Evolutionary conservation across 2,113 vertebrate genomes (phyloP).

Genomic region (Fulmarus glacialis): DNA sequence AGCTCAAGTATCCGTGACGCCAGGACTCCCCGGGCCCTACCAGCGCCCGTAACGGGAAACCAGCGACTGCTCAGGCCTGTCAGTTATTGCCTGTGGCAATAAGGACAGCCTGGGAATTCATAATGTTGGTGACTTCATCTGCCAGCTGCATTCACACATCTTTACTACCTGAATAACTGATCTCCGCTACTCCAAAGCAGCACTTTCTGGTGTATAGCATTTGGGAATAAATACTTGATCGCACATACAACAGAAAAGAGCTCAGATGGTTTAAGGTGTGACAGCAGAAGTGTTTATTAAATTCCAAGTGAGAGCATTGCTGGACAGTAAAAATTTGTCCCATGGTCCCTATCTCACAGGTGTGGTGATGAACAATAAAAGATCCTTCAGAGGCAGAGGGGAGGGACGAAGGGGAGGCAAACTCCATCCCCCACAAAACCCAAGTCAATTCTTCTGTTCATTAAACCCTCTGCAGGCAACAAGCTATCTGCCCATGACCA

Average conservation of each 20-base stretch:
- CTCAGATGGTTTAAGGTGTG: conserved; percentile 71
- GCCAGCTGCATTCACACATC: conserved; percentile 81
- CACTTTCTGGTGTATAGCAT: conserved; percentile 58
- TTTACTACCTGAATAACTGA: conserved; percentile 78
- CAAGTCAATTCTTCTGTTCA: neutral
- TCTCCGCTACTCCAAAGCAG: conserved; percentile 43
- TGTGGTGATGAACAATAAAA: conserved; percentile 24
- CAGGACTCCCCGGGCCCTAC: conserved; percentile 63
- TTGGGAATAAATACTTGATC: conserved; percentile 78
- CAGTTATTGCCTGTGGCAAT: conserved; percentile 75
- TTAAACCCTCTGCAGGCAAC: conserved; percentile 12
- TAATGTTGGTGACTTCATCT: conserved; percentile 65
- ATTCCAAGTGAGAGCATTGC: conserved; percentile 33
- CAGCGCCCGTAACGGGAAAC: conserved; percentile 73
- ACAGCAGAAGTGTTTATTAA: conserved; percentile 66
- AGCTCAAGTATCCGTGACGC: conserved; percentile 76
- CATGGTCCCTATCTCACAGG: neutral
- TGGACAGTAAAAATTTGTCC: conserved; percentile 17
- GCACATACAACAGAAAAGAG: conserved; percentile 29
- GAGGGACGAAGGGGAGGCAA: neutral
- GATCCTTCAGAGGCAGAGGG: neutral
- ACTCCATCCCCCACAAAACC: neutral
- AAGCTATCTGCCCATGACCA: neutral
- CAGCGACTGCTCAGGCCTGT: conserved; percentile 71
- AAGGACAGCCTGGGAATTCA: conserved; percentile 75